These are phyloP conservation scores for Poicephalus gulielmi DNA, from an alignment of 2,113 vertebrate species.

Conservation along the genomic window DNA sequence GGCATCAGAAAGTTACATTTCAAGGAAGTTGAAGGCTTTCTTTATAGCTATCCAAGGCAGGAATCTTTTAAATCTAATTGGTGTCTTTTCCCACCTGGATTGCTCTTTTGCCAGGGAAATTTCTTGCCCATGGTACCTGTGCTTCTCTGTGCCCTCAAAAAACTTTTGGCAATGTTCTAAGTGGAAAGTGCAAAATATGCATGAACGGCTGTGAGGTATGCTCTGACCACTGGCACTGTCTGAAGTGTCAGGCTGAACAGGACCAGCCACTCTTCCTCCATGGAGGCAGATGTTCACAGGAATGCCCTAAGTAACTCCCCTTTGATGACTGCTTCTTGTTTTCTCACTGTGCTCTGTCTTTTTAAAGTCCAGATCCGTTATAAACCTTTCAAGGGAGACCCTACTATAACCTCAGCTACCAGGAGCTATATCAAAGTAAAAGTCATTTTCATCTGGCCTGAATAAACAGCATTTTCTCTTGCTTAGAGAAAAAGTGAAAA, in stretches of 20 bases:
- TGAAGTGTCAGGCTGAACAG: constrained; percentile 69
- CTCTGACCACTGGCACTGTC: constrained; percentile 65
- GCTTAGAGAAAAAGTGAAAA: neutral
- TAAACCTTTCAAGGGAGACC: neutral
- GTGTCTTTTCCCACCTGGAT: neutral
- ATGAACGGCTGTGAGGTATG: constrained; percentile 78
- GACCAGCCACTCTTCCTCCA: constrained; percentile 76
- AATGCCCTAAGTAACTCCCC: constrained; percentile 72
- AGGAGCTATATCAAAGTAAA: neutral
- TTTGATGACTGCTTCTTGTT: neutral
- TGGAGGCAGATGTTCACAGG: constrained; percentile 76
- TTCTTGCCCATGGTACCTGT: constrained; percentile 77
- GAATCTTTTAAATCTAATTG: neutral
- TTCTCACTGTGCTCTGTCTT: neutral
- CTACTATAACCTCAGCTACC: neutral
- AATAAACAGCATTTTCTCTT: neutral
- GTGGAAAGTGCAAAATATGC: constrained; percentile 82
- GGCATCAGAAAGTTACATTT: neutral
- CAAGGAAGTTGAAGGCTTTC: neutral
- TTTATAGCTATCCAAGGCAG: neutral
- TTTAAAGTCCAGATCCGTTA: neutral
- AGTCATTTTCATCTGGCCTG: neutral
- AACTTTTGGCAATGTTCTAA: constrained; percentile 73
- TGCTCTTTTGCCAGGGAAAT: constrained; percentile 64
- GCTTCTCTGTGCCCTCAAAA: constrained; percentile 76